These are phyloP conservation scores for Rhinogobius similis DNA, from an alignment of 2,113 vertebrate species.

Conservation along the genomic window DNA sequence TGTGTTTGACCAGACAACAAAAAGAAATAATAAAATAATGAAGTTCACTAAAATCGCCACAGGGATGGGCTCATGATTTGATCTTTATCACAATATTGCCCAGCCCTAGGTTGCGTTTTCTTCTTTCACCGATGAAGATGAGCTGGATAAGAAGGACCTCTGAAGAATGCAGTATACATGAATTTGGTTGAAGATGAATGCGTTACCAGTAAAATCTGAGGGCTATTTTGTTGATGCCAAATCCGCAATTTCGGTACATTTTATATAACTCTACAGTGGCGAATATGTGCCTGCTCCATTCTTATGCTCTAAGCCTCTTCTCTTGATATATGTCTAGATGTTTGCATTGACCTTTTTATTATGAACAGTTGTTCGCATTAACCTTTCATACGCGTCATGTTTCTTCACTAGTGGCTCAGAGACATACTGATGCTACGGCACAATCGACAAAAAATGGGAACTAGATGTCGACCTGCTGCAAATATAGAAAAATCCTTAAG, in stretches of 20 bases:
- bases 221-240: background rate
- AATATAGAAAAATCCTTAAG: slow-evolving; percentile 45
- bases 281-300: slow-evolving; percentile 33
- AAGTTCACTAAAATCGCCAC: too few species aligned
- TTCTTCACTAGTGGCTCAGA: slow-evolving; percentile 54
- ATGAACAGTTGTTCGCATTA: slow-evolving; percentile 58
- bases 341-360: slow-evolving; percentile 67
- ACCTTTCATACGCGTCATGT: slow-evolving; percentile 67
- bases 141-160: background rate
- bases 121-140: background rate
- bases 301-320: background rate
- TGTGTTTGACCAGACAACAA: too few species aligned
- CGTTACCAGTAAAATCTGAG: background rate
- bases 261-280: background rate
- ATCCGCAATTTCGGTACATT: background rate
- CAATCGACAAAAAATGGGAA: slow-evolving; percentile 37
- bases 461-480: slow-evolving; percentile 27
- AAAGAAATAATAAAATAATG: too few species aligned
- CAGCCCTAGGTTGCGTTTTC: background rate
- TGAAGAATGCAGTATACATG: background rate
- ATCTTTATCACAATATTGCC: too few species aligned
- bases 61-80: too few species aligned
- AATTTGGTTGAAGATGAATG: background rate
- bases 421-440: slow-evolving; percentile 37
- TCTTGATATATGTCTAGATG: slow-evolving; percentile 47